phyloP scores from a whole-genome alignment of 1,140 invertebrate species.

The Stenopsyche tienmushanensis region DNA sequence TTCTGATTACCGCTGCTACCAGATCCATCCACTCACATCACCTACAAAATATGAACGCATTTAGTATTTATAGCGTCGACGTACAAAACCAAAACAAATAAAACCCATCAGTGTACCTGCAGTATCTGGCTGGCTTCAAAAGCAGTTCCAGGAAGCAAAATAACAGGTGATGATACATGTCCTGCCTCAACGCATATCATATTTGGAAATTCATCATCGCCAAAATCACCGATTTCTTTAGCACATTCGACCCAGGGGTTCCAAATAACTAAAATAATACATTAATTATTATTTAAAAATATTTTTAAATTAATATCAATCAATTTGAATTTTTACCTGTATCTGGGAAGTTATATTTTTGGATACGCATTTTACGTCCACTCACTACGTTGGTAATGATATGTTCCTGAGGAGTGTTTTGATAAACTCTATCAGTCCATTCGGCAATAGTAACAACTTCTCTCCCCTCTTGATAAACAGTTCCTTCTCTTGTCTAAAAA shows the following conservation, averaged over 20 bases:
- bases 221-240: conserved; percentile 89
- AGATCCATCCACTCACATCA: conserved; percentile 40
- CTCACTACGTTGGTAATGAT: conserved; percentile 91
- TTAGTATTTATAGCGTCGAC: background rate
- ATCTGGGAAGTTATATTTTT: conserved; percentile 92
- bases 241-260: conserved; percentile 94
- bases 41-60: conserved; percentile 24
- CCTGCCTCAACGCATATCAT: conserved; percentile 96
- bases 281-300: no score
- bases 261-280: conserved; percentile 75
- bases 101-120: conserved; percentile 59
- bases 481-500: conserved; percentile 73
- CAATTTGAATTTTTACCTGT: conserved; percentile 64
- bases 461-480: conserved; percentile 81
- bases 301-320: no score
- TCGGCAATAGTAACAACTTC: conserved; percentile 86
- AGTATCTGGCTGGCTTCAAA: conserved; percentile 87
- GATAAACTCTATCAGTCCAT: conserved; percentile 92
- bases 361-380: conserved; percentile 85
- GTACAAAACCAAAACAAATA: background rate
- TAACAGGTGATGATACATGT: conserved; percentile 81
- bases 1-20: conserved; percentile 16
- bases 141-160: conserved; percentile 81
- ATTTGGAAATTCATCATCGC: conserved; percentile 91
- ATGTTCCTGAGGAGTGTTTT: conserved; percentile 88